Conservation (phyloP, 2,113 vertebrate genomes). For the Melierax canorus region DNA sequence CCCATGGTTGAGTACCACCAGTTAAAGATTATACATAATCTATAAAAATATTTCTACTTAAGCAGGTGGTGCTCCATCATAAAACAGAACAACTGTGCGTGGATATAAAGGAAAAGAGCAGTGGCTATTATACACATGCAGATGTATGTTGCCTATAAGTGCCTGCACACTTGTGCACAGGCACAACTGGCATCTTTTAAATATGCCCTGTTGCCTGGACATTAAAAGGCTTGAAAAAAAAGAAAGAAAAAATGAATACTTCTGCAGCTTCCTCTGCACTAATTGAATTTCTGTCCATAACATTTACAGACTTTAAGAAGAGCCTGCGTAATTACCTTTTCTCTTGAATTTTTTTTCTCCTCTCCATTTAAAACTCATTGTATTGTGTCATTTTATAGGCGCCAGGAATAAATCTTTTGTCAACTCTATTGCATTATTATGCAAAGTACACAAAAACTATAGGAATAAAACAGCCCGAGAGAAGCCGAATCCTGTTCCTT, state of each 20-base stretch:
- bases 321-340: conserved; percentile 57
- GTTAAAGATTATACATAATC: conserved; percentile 15
- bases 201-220: neutral
- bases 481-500: neutral
- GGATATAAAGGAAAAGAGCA: neutral
- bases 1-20: neutral
- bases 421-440: conserved; percentile 68
- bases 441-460: conserved; percentile 58
- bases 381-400: conserved; percentile 59
- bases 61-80: neutral
- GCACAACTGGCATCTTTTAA: conserved; percentile 4
- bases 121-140: neutral
- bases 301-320: conserved; percentile 53
- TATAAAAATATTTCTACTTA: conserved; percentile 12
- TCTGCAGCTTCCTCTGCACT: conserved; percentile 42
- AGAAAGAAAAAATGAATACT: neutral
- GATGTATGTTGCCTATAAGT: neutral
- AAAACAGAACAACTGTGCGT: neutral
- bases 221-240: conserved; percentile 19
- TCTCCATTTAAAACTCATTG: conserved; percentile 61
- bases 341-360: neutral
- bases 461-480: neutral
- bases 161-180: neutral
- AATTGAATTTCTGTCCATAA: conserved; percentile 63
- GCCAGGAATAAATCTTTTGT: conserved; percentile 70